These are phyloP conservation scores for Hedya salicella DNA, from an alignment of 2,888 invertebrate genomes.

Conservation along the genomic window DNA sequence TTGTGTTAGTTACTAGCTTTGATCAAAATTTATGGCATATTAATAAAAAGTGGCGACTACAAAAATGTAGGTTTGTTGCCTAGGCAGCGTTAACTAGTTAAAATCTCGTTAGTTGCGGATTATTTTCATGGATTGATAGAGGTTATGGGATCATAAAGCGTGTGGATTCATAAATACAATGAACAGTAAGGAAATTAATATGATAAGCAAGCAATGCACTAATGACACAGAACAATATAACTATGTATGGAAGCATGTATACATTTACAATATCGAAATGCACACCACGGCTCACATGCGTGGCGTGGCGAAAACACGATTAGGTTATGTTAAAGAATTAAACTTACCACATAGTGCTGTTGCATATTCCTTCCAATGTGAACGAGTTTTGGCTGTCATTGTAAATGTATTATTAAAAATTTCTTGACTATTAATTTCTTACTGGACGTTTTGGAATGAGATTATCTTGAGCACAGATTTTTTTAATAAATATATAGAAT, in stretches of 20 bases:
- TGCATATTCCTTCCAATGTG: constrained; percentile 85
- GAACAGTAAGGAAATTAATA: constrained; percentile 2
- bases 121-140: not conserved
- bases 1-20: constrained; percentile 1
- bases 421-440: constrained; percentile 63
- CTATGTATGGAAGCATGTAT: not conserved
- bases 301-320: constrained; percentile 50
- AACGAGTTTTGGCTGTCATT: constrained; percentile 83
- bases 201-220: constrained; percentile 19
- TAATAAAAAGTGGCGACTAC: not conserved
- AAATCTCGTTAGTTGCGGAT: not conserved
- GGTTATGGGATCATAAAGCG: constrained; percentile 3
- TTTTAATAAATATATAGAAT: constrained; percentile 59
- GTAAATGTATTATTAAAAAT: constrained; percentile 63
- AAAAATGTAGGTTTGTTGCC: not conserved
- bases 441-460: constrained; percentile 82
- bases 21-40: not conserved
- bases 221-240: constrained; percentile 9
- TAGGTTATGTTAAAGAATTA: constrained; percentile 69
- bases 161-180: not conserved
- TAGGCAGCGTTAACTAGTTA: not conserved
- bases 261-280: constrained; percentile 11
- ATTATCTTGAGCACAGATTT: constrained; percentile 83
- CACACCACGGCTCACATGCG: constrained; percentile 31
- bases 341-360: constrained; percentile 83